Conservation (phyloP, 2,888 invertebrate genomes). For the Oithona nana region DNA sequence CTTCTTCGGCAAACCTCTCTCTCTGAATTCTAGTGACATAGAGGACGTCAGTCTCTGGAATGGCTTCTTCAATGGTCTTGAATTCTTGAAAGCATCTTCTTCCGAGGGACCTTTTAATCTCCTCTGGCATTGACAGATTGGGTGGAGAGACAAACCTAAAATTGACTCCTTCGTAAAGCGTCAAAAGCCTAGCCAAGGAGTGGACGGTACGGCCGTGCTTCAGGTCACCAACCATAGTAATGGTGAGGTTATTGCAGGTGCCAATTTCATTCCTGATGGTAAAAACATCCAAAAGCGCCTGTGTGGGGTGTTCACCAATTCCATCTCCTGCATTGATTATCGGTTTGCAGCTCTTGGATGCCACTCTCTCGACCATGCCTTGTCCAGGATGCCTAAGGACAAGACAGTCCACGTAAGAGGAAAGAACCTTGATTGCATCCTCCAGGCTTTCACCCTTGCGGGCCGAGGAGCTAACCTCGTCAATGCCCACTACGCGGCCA, state of each 20-base stretch:
- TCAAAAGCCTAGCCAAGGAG: conserved; percentile 77
- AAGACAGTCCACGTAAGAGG: conserved; percentile 80
- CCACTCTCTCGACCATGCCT: conserved; percentile 43
- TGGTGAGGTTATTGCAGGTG: conserved; percentile 49
- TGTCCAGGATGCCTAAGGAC: conserved; percentile 74
- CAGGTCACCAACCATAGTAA: conserved; percentile 94
- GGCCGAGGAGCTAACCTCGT: conserved; percentile 73
- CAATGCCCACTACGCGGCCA: conserved; percentile 73
- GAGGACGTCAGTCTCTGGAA: conserved; percentile 84
- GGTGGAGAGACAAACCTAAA: conserved; percentile 67
- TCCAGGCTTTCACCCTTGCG: conserved; percentile 92
- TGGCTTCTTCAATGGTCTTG: conserved; percentile 50
- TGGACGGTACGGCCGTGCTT: conserved; percentile 97
- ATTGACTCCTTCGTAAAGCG: conserved; percentile 55
- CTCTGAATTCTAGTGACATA: conserved; percentile 96
- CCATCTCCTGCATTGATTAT: conserved; percentile 98
- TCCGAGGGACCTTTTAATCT: conserved; percentile 55
- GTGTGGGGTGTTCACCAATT: conserved; percentile 88
- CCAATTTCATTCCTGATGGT: conserved; percentile 97
- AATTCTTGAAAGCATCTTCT: conserved; percentile 34
- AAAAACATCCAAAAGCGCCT: conserved; percentile 88
- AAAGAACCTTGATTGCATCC: conserved; percentile 36
- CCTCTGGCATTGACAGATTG: conserved; percentile 72
- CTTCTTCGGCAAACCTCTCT: conserved; percentile 63
- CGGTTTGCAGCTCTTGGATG: conserved; percentile 63